phyloP scores from a whole-genome alignment of 1,140 invertebrate species.

The Platorchestia sp. region DNA sequence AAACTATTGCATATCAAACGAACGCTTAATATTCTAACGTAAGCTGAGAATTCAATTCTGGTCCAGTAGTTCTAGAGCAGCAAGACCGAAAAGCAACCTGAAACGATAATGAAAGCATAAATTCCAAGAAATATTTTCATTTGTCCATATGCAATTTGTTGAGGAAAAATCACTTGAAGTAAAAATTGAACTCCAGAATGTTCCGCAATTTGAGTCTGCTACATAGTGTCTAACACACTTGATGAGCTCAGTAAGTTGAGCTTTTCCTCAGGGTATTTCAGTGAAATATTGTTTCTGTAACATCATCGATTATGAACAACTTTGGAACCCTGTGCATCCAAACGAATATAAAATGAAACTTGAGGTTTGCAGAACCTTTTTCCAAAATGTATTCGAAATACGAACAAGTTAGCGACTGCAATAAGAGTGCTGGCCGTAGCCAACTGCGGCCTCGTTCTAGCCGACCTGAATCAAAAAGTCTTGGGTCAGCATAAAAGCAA shows the following conservation, averaged over 20 bases:
- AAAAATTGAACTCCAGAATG: neutral
- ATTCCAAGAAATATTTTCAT: neutral
- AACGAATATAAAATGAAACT: neutral
- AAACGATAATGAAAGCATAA: neutral
- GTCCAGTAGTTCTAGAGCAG: neutral
- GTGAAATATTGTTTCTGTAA: neutral
- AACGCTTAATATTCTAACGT: neutral
- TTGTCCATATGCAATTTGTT: neutral
- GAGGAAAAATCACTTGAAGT: neutral
- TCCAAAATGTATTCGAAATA: neutral
- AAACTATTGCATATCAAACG: neutral
- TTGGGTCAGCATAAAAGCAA: constrained; percentile 31
- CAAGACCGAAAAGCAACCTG: neutral
- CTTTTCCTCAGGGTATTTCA: too few relatives aligned
- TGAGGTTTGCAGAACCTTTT: neutral
- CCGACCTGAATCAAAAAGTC: neutral
- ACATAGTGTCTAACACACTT: neutral
- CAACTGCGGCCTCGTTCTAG: neutral
- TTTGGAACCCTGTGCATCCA: neutral
- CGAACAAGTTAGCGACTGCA: neutral
- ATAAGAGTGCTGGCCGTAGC: neutral
- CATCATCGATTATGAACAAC: neutral
- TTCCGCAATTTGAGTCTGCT: neutral
- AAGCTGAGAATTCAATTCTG: neutral
- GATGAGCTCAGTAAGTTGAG: neutral